phyloP scores from a whole-genome alignment of 2,113 vertebrate genomes.

The Barnardius zonarius region DNA sequence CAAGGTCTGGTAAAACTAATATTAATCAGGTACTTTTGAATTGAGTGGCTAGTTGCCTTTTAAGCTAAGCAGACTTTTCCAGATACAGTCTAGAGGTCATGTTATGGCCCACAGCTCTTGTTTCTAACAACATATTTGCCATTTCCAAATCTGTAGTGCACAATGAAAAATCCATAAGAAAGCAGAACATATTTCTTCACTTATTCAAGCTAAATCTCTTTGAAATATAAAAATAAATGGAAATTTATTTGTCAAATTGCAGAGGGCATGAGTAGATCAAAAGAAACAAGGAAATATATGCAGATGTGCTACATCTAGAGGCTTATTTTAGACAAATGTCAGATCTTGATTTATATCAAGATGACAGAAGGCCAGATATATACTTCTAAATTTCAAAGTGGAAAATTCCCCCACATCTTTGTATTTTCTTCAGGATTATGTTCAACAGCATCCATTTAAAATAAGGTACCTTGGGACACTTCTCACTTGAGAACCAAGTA shows the following conservation, averaged over 20 bases:
- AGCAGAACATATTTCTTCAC: background rate
- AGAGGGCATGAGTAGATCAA: background rate
- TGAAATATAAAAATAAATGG: background rate
- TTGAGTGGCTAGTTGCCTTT: background rate
- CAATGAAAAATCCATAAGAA: background rate
- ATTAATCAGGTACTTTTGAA: background rate
- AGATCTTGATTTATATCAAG: conserved; percentile 11
- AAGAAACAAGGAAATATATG: background rate
- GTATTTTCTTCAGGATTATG: background rate
- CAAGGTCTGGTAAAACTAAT: background rate
- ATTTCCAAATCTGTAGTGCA: background rate
- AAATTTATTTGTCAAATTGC: background rate
- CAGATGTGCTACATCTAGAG: background rate
- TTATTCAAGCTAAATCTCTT: background rate
- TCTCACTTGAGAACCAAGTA: background rate
- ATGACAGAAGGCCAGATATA: background rate
- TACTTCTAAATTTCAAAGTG: background rate
- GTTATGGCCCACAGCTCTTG: background rate
- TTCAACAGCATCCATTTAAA: background rate
- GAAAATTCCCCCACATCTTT: background rate
- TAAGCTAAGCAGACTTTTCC: background rate
- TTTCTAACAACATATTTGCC: background rate
- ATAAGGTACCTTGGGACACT: background rate
- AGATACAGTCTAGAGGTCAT: background rate
- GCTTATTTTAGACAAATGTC: background rate